Conservation (phyloP, 2,113 vertebrate species). For the Phaethon lepturus region DNA sequence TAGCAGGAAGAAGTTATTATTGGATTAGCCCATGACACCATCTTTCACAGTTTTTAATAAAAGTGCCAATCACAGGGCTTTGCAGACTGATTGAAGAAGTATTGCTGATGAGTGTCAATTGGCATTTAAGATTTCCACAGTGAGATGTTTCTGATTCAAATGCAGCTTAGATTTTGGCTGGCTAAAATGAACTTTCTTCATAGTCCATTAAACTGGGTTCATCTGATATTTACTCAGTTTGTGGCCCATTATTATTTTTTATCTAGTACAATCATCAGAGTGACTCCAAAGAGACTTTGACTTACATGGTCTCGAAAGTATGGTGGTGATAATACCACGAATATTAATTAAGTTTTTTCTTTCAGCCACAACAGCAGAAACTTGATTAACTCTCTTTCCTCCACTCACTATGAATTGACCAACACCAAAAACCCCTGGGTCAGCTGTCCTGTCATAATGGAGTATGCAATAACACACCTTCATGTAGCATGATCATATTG, state of each 20-base stretch:
- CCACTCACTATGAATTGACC: neutral
- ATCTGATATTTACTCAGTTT: constrained; percentile 1
- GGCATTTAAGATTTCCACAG: neutral
- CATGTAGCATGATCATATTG: neutral
- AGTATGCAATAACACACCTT: neutral
- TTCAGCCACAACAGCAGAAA: neutral
- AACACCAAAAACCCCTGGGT: neutral
- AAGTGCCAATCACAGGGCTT: neutral
- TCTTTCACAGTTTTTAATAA: neutral
- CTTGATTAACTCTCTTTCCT: neutral
- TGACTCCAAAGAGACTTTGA: neutral
- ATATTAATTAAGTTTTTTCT: neutral
- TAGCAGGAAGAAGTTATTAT: neutral
- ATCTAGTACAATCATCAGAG: neutral
- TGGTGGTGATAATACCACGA: neutral
- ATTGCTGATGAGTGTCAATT: neutral
- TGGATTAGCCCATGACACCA: neutral
- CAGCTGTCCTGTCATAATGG: neutral
- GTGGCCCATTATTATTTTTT: constrained; percentile 31
- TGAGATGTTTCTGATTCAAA: neutral
- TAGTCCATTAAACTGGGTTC: neutral
- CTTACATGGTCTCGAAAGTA: neutral
- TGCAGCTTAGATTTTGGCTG: neutral
- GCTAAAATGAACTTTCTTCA: neutral
- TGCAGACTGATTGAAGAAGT: neutral